These are phyloP conservation scores for Spizella passerina DNA, from an alignment of 2,797 vertebrate species.

Conservation along the genomic window DNA sequence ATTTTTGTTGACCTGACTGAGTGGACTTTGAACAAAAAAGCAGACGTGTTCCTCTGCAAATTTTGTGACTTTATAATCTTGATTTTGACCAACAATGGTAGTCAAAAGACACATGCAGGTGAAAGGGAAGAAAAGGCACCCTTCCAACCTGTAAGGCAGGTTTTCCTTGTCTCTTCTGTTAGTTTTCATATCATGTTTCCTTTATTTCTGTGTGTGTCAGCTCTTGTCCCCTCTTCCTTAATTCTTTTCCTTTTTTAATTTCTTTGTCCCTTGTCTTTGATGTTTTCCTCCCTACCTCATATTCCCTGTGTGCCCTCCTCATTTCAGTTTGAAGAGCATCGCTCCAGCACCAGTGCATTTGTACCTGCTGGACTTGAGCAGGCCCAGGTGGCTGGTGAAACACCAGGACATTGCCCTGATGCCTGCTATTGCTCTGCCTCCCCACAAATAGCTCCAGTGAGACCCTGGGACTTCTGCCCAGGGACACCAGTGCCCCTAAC, in stretches of 20 bases:
- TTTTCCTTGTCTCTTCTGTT: neutral
- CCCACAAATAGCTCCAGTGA: neutral
- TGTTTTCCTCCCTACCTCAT: neutral
- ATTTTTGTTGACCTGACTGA: neutral
- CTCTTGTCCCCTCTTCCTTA: neutral
- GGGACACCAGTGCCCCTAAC: rapidly evolving
- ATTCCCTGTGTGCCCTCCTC: neutral
- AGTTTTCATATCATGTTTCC: neutral
- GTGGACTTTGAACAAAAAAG: neutral
- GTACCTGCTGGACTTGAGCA: neutral
- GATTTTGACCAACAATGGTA: neutral
- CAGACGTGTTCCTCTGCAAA: neutral
- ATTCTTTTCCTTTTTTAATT: neutral
- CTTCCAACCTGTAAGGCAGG: neutral
- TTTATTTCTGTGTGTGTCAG: neutral
- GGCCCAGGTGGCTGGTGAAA: neutral
- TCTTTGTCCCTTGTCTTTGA: neutral
- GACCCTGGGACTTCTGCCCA: neutral
- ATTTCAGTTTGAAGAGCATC: neutral
- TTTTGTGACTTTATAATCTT: neutral
- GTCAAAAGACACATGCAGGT: neutral
- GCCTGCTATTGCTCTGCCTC: neutral
- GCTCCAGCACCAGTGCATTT: neutral
- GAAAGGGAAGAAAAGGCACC: neutral
- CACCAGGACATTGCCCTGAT: neutral